Percentiles rank a stretch among this genome's conserved stretches.
Conservation (phyloP, 2,888 invertebrate genomes). For the Drosophila kokeensis region DNA sequence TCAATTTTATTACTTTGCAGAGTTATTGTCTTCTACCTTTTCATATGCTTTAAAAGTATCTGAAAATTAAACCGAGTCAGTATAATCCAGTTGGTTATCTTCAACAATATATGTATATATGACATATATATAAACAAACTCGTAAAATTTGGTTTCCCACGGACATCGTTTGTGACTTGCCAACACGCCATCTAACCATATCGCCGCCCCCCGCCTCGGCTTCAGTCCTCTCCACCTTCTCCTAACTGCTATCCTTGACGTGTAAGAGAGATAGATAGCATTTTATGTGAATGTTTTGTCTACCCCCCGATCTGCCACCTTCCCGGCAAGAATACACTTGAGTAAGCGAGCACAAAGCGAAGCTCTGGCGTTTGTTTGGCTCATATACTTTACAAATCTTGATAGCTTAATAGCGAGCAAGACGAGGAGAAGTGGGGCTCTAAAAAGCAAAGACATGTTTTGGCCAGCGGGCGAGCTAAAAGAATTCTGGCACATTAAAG, state of each 20-base stretch:
- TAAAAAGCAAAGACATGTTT: slow-evolving; percentile 76
- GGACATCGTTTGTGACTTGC: slow-evolving; percentile 47
- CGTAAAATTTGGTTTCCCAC: slow-evolving; percentile 53
- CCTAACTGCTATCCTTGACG: slow-evolving; percentile 44
- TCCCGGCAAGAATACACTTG: slow-evolving; percentile 46
- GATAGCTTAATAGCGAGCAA: slow-evolving; percentile 78
- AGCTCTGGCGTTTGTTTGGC: slow-evolving; percentile 67
- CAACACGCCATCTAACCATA: slow-evolving; percentile 53
- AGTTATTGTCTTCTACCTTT: not conserved
- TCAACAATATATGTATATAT: slow-evolving; percentile 20
- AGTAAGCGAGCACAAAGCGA: slow-evolving; percentile 58
- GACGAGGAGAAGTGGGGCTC: slow-evolving; percentile 18
- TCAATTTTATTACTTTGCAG: not conserved
- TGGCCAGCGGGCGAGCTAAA: slow-evolving; percentile 68
- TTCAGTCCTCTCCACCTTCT: not conserved
- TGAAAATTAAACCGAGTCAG: not conserved
- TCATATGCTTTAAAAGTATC: not conserved
- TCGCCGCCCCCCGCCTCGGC: slow-evolving; percentile 8
- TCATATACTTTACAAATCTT: slow-evolving; percentile 83
- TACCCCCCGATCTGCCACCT: not conserved
- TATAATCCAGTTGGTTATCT: slow-evolving; percentile 39
- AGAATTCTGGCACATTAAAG: slow-evolving; percentile 64
- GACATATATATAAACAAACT: slow-evolving; percentile 35
- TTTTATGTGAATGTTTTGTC: slow-evolving; percentile 56
- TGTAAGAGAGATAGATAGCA: slow-evolving; percentile 76